These are phyloP conservation scores for Rissa tridactyla DNA, from an alignment of 2,113 vertebrate species.

Conservation along the genomic window DNA sequence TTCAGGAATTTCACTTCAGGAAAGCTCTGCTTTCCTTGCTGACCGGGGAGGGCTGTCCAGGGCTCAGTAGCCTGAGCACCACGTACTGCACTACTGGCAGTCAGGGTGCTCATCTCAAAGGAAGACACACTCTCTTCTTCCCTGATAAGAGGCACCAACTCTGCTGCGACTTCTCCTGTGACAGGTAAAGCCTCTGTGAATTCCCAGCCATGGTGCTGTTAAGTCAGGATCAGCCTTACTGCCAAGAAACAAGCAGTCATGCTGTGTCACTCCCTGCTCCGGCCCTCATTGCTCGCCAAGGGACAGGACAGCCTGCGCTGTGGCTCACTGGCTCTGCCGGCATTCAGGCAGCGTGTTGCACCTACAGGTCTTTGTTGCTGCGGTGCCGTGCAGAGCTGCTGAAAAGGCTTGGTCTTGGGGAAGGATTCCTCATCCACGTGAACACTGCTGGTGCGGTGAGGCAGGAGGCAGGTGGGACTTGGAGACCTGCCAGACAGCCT, in stretches of 20 bases:
- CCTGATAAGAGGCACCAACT: not conserved
- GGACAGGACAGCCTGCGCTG: not conserved
- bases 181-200: not conserved
- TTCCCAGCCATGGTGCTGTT: not conserved
- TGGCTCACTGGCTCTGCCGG: not conserved
- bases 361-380: not conserved
- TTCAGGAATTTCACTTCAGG: not conserved
- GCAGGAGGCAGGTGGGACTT: not conserved
- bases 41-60: not conserved
- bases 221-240: not conserved
- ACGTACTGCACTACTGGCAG: rapidly evolving
- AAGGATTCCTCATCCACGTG: not conserved
- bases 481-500: not conserved
- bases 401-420: not conserved
- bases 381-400: not conserved
- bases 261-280: not conserved
- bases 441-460: not conserved
- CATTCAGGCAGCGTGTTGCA: rapidly evolving
- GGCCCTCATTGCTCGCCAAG: not conserved
- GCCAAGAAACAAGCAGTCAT: not conserved
- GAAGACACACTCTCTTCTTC: not conserved
- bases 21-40: not conserved
- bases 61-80: not conserved
- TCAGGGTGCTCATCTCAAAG: not conserved
- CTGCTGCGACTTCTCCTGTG: not conserved